Percentiles rank a stretch among this genome's conserved stretches.
Evolutionary conservation across 2,113 vertebrate genomes (phyloP).

Genomic region (Epinephelus moara): DNA sequence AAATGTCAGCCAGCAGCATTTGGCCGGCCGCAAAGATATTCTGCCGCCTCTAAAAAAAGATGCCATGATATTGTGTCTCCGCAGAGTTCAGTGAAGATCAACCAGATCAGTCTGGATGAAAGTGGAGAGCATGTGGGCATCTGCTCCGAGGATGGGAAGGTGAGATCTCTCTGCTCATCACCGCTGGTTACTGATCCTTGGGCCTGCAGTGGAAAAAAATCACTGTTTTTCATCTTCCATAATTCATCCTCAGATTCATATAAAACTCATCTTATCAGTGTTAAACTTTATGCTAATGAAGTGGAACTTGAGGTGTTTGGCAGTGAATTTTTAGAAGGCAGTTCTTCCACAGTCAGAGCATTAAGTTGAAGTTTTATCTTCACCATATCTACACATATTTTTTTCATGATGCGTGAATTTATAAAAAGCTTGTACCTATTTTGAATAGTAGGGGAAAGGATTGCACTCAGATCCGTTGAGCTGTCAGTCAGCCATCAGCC

Average conservation of each 20-base stretch:
- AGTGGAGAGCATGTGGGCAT: slow-evolving; percentile 97
- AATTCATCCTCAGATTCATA: slow-evolving; percentile 59
- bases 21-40: slow-evolving; percentile 46
- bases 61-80: slow-evolving; percentile 68
- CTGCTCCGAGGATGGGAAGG: slow-evolving; percentile 99
- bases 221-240: slow-evolving; percentile 63
- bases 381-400: slow-evolving; percentile 50
- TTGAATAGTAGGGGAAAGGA: slow-evolving; percentile 52
- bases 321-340: slow-evolving; percentile 36
- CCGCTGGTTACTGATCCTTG: slow-evolving; percentile 56
- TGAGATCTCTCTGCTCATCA: slow-evolving; percentile 79
- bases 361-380: slow-evolving; percentile 67
- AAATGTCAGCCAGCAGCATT: slow-evolving; percentile 65
- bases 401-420: slow-evolving; percentile 56
- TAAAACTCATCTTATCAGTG: slow-evolving; percentile 64
- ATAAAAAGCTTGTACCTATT: slow-evolving; percentile 69
- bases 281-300: slow-evolving; percentile 67
- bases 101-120: slow-evolving; percentile 99
- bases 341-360: slow-evolving; percentile 29
- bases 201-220: slow-evolving; percentile 22
- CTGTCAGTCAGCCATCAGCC: slow-evolving; percentile 76
- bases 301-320: slow-evolving; percentile 30
- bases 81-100: slow-evolving; percentile 98
- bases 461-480: slow-evolving; percentile 59
- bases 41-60: slow-evolving; percentile 42